These are phyloP conservation scores for Tribolium freemani DNA, from an alignment of 2,888 invertebrate species.

Conservation along the genomic window DNA sequence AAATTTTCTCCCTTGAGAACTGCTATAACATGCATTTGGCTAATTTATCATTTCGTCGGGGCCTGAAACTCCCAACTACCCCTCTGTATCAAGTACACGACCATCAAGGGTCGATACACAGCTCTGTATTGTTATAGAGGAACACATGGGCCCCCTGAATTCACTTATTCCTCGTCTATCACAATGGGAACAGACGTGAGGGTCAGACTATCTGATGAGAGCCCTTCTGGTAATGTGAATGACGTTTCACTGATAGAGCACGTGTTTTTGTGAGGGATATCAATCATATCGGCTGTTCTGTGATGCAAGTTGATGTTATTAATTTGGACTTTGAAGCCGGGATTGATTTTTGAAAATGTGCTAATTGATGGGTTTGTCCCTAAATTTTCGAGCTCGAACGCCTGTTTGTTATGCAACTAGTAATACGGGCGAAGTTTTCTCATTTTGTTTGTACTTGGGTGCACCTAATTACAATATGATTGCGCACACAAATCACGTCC, in stretches of 20 bases:
- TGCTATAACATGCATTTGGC: background rate
- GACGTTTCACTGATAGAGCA: conserved; percentile 46
- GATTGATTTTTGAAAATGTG: conserved; percentile 10
- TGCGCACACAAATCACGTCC: conserved; percentile 25
- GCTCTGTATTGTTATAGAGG: conserved; percentile 14
- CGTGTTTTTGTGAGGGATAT: conserved; percentile 42
- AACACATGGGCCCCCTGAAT: conserved; percentile 26
- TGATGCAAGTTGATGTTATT: background rate
- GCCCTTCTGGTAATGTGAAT: conserved; percentile 35
- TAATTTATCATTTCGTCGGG: conserved; percentile 22
- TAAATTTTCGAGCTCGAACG: background rate
- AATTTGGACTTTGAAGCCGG: background rate
- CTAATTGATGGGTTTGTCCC: conserved; percentile 12
- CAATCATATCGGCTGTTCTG: background rate
- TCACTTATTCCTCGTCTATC: conserved; percentile 16
- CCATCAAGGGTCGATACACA: conserved; percentile 17
- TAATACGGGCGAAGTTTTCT: conserved; percentile 19
- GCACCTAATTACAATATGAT: conserved; percentile 23
- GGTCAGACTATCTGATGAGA: conserved; percentile 39
- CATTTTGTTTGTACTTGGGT: conserved; percentile 9
- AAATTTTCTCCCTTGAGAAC: conserved; percentile 2
- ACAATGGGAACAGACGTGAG: conserved; percentile 48
- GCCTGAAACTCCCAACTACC: conserved; percentile 9
- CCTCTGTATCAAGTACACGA: conserved; percentile 2
- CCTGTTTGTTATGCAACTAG: conserved; percentile 19